Evolutionary conservation across 30 jellyfish, hydroid and myxozoan species (phyloP).

Genomic region (Turritopsis rubra): DNA sequence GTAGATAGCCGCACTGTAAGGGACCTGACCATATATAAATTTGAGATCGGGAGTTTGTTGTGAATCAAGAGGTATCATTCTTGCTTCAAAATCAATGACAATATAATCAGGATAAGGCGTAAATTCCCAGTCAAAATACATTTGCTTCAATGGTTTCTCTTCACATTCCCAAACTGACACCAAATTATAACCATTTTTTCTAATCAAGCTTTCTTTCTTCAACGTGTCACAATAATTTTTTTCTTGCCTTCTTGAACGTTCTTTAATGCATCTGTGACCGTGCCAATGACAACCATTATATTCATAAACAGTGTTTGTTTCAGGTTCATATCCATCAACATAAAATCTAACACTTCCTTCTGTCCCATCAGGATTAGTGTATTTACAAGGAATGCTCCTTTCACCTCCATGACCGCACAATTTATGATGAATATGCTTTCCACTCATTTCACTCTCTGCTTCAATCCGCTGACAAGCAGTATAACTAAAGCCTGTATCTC

Average conservation of each 20-base stretch:
- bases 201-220: not conserved
- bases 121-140: slow-evolving; percentile 6
- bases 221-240: not conserved
- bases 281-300: not conserved
- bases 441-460: not conserved
- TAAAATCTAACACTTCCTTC: no score
- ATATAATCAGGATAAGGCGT: slow-evolving; percentile 11
- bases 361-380: no score
- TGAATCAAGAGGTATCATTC: no score
- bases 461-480: not conserved
- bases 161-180: not conserved
- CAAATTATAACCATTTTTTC: not conserved
- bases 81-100: slow-evolving; percentile 24
- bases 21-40: not conserved
- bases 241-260: not conserved
- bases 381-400: no score
- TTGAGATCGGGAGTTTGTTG: no score
- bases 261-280: no score
- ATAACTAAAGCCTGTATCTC: not conserved
- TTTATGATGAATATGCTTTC: not conserved
- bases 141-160: not conserved
- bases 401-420: not conserved
- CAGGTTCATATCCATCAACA: not conserved
- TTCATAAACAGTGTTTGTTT: not conserved
- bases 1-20: slow-evolving; percentile 17